These are phyloP conservation scores for Drosophila ironensis DNA, from an alignment of 1,140 invertebrate genomes.

Conservation along the genomic window DNA sequence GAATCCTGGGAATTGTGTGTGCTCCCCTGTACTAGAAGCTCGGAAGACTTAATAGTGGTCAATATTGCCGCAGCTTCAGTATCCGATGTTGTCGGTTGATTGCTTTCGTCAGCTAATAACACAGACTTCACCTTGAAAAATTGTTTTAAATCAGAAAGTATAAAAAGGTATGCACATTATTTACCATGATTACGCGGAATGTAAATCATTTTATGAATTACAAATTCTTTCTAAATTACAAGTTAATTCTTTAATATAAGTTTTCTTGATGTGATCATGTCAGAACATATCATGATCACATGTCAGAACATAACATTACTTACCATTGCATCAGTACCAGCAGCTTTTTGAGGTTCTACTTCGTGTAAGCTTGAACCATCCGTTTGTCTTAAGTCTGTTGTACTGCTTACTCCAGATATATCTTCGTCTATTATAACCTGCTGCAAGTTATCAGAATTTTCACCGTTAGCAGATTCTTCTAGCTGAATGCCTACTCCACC, in stretches of 20 bases:
- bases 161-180: background rate
- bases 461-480: background rate
- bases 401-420: constrained; percentile 58
- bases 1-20: background rate
- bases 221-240: too few species aligned
- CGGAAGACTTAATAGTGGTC: constrained; percentile 70
- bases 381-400: constrained; percentile 32
- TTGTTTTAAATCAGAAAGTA: background rate
- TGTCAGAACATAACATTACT: background rate
- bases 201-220: too few species aligned
- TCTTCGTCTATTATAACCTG: constrained; percentile 29
- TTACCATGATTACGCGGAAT: too few species aligned
- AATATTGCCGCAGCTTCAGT: constrained; percentile 74
- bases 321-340: constrained; percentile 2
- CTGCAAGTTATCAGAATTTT: background rate
- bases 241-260: too few species aligned
- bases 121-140: constrained; percentile 2
- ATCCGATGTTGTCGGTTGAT: constrained; percentile 52
- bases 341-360: background rate
- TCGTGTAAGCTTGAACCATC: background rate
- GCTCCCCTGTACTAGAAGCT: constrained; percentile 17
- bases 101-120: background rate
- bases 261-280: too few species aligned
- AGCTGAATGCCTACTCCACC: background rate
- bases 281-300: too few species aligned